phyloP scores from a whole-genome alignment of 35 echinoderm and acorn worm genomes.

The Amphiura filiformis region DNA sequence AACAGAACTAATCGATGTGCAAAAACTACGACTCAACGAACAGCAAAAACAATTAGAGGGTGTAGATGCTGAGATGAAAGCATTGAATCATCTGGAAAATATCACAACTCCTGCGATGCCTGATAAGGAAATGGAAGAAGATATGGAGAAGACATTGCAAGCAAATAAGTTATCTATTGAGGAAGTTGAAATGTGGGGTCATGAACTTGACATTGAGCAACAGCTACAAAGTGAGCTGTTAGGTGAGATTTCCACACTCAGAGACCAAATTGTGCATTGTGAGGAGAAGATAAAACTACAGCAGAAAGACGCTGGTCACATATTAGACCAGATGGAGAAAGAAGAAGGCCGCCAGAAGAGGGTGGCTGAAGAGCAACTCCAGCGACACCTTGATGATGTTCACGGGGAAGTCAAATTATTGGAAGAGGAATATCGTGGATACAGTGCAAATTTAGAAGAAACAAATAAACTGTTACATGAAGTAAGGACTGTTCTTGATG shows the following conservation, averaged over 20 bases:
- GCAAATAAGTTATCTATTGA: conserved; percentile 60
- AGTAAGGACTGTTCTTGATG: neutral
- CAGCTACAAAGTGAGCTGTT: conserved; percentile 56
- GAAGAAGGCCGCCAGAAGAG: conserved; percentile 28
- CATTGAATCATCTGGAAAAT: conserved; percentile 49
- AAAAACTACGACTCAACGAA: conserved; percentile 47
- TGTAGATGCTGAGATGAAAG: conserved; percentile 51
- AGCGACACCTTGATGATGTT: conserved; percentile 26
- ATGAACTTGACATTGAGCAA: conserved; percentile 79
- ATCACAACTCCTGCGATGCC: neutral
- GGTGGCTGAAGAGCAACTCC: conserved; percentile 25
- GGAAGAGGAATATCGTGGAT: conserved; percentile 57
- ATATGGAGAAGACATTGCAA: conserved; percentile 51
- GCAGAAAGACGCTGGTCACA: conserved; percentile 36
- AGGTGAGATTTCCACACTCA: conserved; percentile 12
- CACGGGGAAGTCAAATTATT: conserved; percentile 58
- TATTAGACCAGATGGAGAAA: conserved; percentile 34
- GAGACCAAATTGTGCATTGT: conserved; percentile 32
- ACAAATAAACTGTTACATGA: conserved; percentile 21
- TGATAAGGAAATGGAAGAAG: conserved; percentile 57
- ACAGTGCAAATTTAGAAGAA: conserved; percentile 51
- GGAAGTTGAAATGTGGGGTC: conserved; percentile 87
- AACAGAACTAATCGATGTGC: conserved; percentile 55
- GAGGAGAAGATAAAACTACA: conserved; percentile 42
- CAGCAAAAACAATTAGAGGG: conserved; percentile 53